Evolutionary conservation across 1,140 invertebrate species (phyloP).

Genomic region (Cephus cinctus): DNA sequence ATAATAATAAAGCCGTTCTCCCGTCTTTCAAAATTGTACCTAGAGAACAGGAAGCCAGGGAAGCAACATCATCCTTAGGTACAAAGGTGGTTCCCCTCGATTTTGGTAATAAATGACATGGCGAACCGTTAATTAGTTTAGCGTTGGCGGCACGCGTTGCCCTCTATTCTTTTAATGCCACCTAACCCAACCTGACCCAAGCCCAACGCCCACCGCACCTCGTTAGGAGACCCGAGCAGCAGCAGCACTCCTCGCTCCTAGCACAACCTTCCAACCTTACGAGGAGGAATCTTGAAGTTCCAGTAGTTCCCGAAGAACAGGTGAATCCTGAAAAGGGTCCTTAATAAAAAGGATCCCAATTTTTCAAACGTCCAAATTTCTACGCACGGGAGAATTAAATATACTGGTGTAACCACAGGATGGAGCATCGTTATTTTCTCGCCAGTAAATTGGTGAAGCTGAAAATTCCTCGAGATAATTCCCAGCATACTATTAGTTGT

Average conservation of each 20-base stretch:
- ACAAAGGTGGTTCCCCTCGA: too few relatives aligned
- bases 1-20: neutral
- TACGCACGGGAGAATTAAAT: too few relatives aligned
- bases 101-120: slow-evolving; percentile 2
- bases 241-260: neutral
- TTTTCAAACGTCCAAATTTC: too few relatives aligned
- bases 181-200: neutral
- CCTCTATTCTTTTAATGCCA: neutral
- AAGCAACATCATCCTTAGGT: neutral
- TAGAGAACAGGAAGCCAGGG: neutral
- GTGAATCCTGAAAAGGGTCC: too few relatives aligned
- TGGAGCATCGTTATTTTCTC: too few relatives aligned
- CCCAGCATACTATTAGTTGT: too few relatives aligned
- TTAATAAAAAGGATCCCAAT: too few relatives aligned
- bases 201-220: neutral
- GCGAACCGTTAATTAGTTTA: slow-evolving; percentile 6
- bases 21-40: neutral
- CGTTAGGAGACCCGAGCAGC: neutral
- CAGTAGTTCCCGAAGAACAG: too few relatives aligned
- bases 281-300: too few relatives aligned
- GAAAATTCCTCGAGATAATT: too few relatives aligned
- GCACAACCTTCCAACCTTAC: neutral
- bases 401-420: too few relatives aligned
- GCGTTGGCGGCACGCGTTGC: neutral
- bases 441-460: too few relatives aligned